A percentile compares a stretch with the other conserved stretches of the same genome.
Conservation (phyloP, 2,797 vertebrate species). For the Enteromius unitaeniatus region DNA sequence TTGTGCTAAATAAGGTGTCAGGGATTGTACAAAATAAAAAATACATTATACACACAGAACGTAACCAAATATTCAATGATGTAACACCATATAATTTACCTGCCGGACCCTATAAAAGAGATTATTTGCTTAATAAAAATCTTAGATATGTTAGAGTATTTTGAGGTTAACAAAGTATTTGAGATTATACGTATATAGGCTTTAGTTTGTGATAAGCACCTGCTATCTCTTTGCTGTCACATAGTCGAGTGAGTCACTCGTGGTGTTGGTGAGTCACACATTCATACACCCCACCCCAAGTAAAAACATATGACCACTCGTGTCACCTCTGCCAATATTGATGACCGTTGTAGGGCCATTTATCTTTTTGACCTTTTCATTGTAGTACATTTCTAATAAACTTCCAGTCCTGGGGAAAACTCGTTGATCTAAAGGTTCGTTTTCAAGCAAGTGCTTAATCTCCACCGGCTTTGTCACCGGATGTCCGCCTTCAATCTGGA, state of each 20-base stretch:
- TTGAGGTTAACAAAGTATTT: not conserved
- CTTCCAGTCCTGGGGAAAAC: not conserved
- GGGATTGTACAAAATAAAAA: not conserved
- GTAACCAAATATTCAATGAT: not conserved
- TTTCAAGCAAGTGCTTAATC: conserved; percentile 41
- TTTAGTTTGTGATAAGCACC: not conserved
- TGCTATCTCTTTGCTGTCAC: not conserved
- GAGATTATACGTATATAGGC: not conserved
- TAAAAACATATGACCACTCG: conserved; percentile 24
- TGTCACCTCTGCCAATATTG: not conserved
- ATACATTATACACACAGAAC: not conserved
- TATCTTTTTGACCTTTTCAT: conserved; percentile 20
- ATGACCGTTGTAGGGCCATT: not conserved
- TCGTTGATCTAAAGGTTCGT: not conserved
- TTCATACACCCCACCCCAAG: not conserved
- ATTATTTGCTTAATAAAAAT: not conserved
- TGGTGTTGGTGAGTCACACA: conserved; percentile 24
- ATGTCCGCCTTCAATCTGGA: conserved; percentile 23
- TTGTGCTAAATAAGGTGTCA: not conserved
- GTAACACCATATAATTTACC: not conserved
- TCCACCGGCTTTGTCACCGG: conserved; percentile 12
- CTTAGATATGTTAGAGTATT: not conserved
- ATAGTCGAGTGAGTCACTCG: conserved; percentile 20
- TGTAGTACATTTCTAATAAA: not conserved
- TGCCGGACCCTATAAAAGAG: not conserved